Conservation (phyloP, 2,797 vertebrate genomes). For the Perodicticus potto region DNA sequence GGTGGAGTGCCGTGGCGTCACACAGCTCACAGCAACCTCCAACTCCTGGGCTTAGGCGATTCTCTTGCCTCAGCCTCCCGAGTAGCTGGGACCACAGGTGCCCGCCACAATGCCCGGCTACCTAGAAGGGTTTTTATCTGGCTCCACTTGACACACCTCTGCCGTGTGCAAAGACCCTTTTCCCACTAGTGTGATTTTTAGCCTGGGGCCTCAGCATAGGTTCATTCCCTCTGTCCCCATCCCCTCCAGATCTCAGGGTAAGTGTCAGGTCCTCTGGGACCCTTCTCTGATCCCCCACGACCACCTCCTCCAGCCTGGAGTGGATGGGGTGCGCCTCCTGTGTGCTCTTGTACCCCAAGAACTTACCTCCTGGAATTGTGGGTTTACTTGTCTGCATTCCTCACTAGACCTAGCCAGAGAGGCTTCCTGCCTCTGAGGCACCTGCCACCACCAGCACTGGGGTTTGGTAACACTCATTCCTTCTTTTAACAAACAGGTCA, state of each 20-base stretch:
- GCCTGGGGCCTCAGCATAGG: neutral
- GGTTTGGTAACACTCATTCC: neutral
- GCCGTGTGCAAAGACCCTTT: neutral
- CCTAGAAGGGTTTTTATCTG: neutral
- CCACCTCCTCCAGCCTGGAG: neutral
- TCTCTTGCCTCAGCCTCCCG: too few species aligned
- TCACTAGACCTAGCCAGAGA: neutral
- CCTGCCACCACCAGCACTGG: neutral
- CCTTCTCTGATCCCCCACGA: neutral
- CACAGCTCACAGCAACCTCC: too few species aligned
- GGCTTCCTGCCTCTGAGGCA: neutral
- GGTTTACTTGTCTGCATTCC: neutral
- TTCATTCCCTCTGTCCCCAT: neutral
- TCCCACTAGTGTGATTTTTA: neutral
- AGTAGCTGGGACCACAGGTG: too few species aligned
- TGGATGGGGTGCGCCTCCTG: neutral
- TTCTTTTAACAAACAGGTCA: neutral
- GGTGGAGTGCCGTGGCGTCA: too few species aligned
- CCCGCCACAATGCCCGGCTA: too few species aligned
- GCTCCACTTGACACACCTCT: neutral
- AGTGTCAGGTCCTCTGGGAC: neutral
- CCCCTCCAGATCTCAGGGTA: neutral
- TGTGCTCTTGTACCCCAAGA: neutral
- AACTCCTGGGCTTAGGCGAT: too few species aligned
- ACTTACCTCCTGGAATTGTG: neutral